These are phyloP conservation scores for Anastrepha obliqua DNA, from an alignment of 1,140 invertebrate genomes.

Conservation along the genomic window DNA sequence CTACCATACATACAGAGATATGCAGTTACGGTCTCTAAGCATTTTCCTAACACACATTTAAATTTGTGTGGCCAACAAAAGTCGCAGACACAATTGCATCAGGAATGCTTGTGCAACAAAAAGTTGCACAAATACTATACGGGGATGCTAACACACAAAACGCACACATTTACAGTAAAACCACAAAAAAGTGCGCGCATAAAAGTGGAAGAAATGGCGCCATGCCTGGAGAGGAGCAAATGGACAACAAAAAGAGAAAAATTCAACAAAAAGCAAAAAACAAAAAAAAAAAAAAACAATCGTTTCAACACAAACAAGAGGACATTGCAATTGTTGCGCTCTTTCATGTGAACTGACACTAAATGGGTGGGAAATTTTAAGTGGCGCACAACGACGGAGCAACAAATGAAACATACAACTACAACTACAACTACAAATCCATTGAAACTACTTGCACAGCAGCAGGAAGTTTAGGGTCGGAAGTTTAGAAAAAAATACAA, in stretches of 20 bases:
- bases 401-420: background rate
- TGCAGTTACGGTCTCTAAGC: background rate
- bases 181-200: background rate
- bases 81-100: background rate
- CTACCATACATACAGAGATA: too few species aligned
- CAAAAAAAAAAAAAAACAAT: background rate
- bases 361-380: constrained; percentile 50
- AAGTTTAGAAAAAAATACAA: constrained; percentile 6
- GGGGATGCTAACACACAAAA: background rate
- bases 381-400: constrained; percentile 1
- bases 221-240: background rate
- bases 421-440: background rate
- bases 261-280: background rate
- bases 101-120: background rate
- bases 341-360: constrained; percentile 34
- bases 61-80: constrained; percentile 3
- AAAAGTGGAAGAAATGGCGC: constrained; percentile 10
- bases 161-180: background rate
- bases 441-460: background rate
- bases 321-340: constrained; percentile 34
- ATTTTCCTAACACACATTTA: background rate
- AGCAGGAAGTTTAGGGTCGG: constrained; percentile 5
- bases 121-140: background rate
- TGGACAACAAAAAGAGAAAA: background rate
- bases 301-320: constrained; percentile 13